Conservation (phyloP, 2,113 vertebrate species). For the Xenopus laevis region DNA sequence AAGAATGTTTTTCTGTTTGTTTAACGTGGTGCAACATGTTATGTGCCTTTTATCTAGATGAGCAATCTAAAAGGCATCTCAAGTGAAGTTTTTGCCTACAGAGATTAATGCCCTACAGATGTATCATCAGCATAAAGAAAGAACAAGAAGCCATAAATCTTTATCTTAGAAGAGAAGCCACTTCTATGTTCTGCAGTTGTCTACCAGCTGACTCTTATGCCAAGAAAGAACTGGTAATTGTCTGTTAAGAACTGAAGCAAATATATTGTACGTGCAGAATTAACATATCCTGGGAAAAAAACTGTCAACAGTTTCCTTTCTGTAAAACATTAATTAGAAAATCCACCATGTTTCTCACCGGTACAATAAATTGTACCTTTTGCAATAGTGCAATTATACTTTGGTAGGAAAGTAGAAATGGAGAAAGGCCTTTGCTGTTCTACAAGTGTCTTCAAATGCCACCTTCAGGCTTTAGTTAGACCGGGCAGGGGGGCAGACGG, state of each 20-base stretch:
- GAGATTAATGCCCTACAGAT: conserved; percentile 23
- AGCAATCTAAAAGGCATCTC: conserved; percentile 18
- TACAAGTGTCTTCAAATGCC: no score
- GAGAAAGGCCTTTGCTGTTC: no score
- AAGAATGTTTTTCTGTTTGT: not conserved
- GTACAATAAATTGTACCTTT: no score
- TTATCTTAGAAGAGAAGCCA: not conserved
- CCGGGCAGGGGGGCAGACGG: no score
- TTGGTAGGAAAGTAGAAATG: no score
- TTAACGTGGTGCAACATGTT: conserved; percentile 23
- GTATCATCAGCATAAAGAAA: conserved; percentile 9
- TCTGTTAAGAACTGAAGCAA: not conserved
- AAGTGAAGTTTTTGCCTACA: not conserved
- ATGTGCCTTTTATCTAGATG: conserved; percentile 20
- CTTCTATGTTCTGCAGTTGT: not conserved
- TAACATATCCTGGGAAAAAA: no score
- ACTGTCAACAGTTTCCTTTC: no score
- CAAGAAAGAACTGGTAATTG: not conserved
- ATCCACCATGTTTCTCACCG: no score
- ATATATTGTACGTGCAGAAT: no score
- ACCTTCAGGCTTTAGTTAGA: no score
- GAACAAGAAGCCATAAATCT: not conserved
- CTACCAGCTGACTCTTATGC: not conserved
- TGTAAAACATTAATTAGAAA: no score
- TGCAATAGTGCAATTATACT: no score